Evolutionary conservation across 2,113 vertebrate genomes (phyloP).

Genomic region (Callipepla californica): DNA sequence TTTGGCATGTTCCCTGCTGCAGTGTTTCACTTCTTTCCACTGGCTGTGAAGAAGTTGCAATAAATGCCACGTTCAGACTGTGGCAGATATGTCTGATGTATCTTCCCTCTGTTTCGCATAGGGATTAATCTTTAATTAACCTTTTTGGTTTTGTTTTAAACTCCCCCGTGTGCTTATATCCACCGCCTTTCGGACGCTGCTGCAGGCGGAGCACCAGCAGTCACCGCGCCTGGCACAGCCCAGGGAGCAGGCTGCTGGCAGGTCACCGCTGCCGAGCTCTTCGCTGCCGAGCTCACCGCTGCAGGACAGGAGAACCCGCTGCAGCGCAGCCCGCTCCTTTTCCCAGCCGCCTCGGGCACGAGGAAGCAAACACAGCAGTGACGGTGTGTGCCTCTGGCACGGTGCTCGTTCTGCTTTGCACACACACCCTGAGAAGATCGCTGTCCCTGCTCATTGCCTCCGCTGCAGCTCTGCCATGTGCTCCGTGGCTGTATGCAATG

Average conservation of each 20-base stretch:
- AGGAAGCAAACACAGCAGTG: neutral
- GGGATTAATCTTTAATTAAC: neutral
- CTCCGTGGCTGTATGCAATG: fast-evolving
- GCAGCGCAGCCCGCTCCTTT: neutral
- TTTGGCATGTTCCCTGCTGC: neutral
- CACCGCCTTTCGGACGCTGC: neutral
- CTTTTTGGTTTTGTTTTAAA: neutral
- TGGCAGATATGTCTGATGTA: neutral
- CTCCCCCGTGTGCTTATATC: neutral
- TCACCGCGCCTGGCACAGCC: neutral
- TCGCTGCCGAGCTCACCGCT: neutral
- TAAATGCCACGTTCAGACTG: neutral
- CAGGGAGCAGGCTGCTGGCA: neutral
- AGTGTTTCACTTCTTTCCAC: neutral
- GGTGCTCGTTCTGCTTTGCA: neutral
- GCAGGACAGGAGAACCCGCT: neutral
- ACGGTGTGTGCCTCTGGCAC: no score
- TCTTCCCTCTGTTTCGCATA: neutral
- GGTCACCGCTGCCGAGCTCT: neutral
- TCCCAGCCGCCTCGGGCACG: neutral
- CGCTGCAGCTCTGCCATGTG: neutral
- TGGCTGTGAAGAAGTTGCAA: neutral
- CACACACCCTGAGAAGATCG: fast-evolving
- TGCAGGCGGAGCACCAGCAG: neutral
- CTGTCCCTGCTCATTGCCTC: neutral